These are phyloP conservation scores for Rhamphomyia laevipes DNA, from an alignment of 2,888 invertebrate species.

Conservation along the genomic window DNA sequence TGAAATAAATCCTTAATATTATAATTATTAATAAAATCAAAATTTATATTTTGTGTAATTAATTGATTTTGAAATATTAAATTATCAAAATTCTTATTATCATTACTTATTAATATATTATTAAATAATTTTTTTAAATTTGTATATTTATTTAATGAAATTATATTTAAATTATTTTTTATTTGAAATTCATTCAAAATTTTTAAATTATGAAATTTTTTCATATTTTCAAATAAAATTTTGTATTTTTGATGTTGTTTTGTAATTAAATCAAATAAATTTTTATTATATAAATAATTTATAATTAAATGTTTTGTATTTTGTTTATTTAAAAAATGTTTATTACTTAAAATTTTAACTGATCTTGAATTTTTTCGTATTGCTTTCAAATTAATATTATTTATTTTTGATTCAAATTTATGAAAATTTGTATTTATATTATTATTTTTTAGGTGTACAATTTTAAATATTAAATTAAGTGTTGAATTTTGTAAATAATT, in stretches of 20 bases:
- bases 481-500: background rate
- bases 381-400: background rate
- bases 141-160: background rate
- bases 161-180: background rate
- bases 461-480: background rate
- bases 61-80: constrained; percentile 19
- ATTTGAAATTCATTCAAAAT: background rate
- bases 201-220: background rate
- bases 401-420: background rate
- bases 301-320: too few relatives aligned
- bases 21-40: constrained; percentile 26
- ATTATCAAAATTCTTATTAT: constrained; percentile 18
- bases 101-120: constrained; percentile 13
- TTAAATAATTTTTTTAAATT: constrained; percentile 18
- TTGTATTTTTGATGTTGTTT: too few relatives aligned
- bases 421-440: background rate
- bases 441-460: background rate
- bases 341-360: background rate
- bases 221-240: background rate
- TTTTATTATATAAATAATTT: too few relatives aligned
- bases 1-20: constrained; percentile 18
- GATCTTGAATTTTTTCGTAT: background rate
- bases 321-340: too few relatives aligned
- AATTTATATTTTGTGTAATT: constrained; percentile 18
- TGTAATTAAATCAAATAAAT: too few relatives aligned